Base-by-base conservation (phyloP, 2,113 vertebrate genomes). In the Hemibagrus wyckioides region DNA sequence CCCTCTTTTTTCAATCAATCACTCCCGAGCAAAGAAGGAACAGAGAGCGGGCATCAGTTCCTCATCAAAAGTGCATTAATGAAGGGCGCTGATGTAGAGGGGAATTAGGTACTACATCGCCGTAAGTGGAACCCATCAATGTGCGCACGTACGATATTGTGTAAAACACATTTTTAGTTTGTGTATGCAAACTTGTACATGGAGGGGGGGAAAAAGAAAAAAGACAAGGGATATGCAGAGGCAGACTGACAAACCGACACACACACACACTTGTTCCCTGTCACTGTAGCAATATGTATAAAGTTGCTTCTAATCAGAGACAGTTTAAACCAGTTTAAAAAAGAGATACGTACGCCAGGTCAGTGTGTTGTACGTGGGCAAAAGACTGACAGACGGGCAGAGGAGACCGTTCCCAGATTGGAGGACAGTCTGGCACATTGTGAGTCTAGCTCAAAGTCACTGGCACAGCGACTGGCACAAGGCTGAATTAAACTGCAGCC, bases 1-100 rank as follows among this genome's bases (percentile, higher is more conserved):
- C 21, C 41, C 84, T 83, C 3, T 57, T 65, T 83, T 89, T 50
- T 63, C 69, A 83, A 86, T 69, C 80, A 83, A 59, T 67, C 50
- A 56, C 48, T 69, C 7, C 52, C 41, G 56, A 17, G 41, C 11
- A 23, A 50, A 11, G 39, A 30, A 6, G 63, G 44, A 63, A 50
- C 41, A 57, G 59, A 82, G 57, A 82, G 36, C 59, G 30, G 28
- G 57, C 54, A 30, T 59, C 33, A 44, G 33, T 50, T 71, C 33
- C 83, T 39, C 80, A 61, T 77, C 23, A 28, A 77, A 8, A 79
- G 8, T 41, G 44, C n/a, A 25, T 79, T 23, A 57, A 76, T 65
- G 50, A 61, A 25, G 63, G 10, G 82, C 14, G 23, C 73, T 50
- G 73, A 85, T 77, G 41, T 6, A 86, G 50, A 76, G 33, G 77